Base-by-base conservation (phyloP, 2,113 vertebrate species). In the Coreoperca whiteheadi region DNA sequence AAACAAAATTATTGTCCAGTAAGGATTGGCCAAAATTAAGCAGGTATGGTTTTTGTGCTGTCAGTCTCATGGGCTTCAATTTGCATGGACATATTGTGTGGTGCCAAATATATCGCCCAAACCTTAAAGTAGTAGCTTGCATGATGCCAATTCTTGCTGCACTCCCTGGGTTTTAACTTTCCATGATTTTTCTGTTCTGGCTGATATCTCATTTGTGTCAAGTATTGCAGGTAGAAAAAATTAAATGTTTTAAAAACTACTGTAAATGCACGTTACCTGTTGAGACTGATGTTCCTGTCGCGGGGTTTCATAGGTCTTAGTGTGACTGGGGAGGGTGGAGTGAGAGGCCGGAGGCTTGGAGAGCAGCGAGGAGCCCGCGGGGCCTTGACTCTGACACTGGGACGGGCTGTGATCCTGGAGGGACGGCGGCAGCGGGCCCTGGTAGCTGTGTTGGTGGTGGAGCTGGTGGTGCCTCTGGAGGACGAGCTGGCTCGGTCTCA, bases 381-480 rank as follows among this genome's bases (percentile, higher is more conserved):
- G 50, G 65, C 74, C 73, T 41, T 87, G 80, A 65, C 74, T 82
- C 43, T 74, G 79, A 56, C 75, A 53, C 32, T 82, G 74, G 14
- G 82, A 41, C 25, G 84, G 68, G 74, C 61, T n/a, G 74, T 90
- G 84, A 0, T 90, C 81, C 61, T 93, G 79, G 18, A 91, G 84
- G 46, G 91, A 91, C 0, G 90, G 65, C 0, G 93, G 93, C 84
- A 94, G 84, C 0, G 91, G 89, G 59, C 92, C 93, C 79, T 95
- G 95, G 87, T 94, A 94, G 89, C 93, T 94, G 91, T 94, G 94
- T 39, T 94, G 95, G 89, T 95, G 92, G 82, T 94, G 90, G 81
- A 92, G 91, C 74, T 92, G 93, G 86, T 95, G 94, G 84, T 91
- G 94, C 65, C 94, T 86, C 84, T 93, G 94, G 10, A 93, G 93